Evolutionary conservation across 1,140 invertebrate species (phyloP), one percentile per base, ranked within the genome.

Genomic region (Bombus ignitus): DNA sequence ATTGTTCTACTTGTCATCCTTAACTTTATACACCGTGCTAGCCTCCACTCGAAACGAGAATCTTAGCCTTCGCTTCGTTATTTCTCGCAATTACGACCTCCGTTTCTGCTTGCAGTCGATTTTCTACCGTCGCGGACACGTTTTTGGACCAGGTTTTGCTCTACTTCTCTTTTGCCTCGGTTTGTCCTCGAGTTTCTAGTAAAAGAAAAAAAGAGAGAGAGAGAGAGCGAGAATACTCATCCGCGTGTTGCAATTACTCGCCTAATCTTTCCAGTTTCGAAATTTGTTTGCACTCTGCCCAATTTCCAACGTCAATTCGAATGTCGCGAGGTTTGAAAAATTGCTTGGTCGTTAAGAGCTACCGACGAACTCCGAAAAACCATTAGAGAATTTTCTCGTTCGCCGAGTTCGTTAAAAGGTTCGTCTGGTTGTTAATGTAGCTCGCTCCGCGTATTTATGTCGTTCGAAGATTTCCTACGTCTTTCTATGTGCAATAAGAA

Each of bases 301-400:
- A 22, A 47, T 22, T 47, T 32, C 10, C 18, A 22, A 22, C 73
- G 32, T n/a, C 22, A 8, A 53, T 32, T 35, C 15, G 72, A n/a
- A 74, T 32, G 72, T 74, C n/a, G 15, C 28, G 25, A 37, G 47
- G n/a, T 53, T 75, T 75, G 73, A 75, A 53, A 75, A 37, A 75
- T 75, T 53, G 32, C 44, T 35, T 8, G 28, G 44, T 53, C 32
- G 32, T 75, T 75, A 75, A 25, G 12, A 32, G 25, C 22, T 12
- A 15, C 18, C 32, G 42, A 75, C 32, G 44, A 53, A 53, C 32
- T 28, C 5, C 12, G 44, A 28, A 75, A 35, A 53, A 53, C 42
- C 42, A 74, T 74, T 32, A 53, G n/a, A 75, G 73, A 75, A 75
- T 75, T 32, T 75, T 75, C 44, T 35, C 25, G 32, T 32, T 37